Evolutionary conservation across 2,797 vertebrate genomes (phyloP).

Genomic region (Chloroceryle inda): DNA sequence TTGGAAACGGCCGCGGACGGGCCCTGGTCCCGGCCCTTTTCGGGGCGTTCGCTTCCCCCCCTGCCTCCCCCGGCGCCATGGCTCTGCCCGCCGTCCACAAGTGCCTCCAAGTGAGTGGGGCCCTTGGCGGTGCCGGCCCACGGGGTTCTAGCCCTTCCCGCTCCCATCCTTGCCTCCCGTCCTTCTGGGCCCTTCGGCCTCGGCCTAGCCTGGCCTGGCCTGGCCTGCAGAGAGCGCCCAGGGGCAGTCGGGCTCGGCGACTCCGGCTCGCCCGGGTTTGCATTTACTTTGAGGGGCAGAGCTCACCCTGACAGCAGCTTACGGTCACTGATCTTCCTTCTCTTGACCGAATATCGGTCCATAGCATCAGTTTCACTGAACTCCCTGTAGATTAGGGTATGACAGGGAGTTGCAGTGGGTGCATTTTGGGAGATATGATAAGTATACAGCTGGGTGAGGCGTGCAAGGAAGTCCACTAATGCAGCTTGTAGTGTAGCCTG

Average conservation of each 20-base stretch:
- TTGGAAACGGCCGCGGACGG: fast-evolving
- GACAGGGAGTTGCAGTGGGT: fast-evolving
- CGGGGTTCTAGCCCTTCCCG: not conserved
- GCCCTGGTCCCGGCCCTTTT: too few species aligned
- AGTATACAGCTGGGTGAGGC: not conserved
- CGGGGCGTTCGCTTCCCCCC: too few species aligned
- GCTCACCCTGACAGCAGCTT: not conserved
- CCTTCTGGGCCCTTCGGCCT: too few species aligned
- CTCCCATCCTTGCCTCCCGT: too few species aligned
- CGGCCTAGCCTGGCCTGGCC: too few species aligned
- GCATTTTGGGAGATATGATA: too few species aligned
- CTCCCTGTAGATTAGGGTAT: fast-evolving
- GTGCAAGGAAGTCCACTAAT: fast-evolving
- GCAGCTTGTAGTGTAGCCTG: not conserved
- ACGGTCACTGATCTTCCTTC: not conserved
- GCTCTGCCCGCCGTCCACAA: not conserved
- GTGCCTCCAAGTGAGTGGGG: slow-evolving; percentile 45
- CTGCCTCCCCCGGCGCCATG: not conserved
- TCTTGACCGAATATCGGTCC: not conserved
- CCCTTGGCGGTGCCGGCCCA: too few species aligned
- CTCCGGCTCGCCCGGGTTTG: not conserved
- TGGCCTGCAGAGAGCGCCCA: not conserved
- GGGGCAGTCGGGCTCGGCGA: fast-evolving
- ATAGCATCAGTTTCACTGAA: fast-evolving
- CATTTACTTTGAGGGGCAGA: not conserved